These are phyloP conservation scores for Fulica atra DNA, from an alignment of 2,113 vertebrate genomes.

Conservation along the genomic window DNA sequence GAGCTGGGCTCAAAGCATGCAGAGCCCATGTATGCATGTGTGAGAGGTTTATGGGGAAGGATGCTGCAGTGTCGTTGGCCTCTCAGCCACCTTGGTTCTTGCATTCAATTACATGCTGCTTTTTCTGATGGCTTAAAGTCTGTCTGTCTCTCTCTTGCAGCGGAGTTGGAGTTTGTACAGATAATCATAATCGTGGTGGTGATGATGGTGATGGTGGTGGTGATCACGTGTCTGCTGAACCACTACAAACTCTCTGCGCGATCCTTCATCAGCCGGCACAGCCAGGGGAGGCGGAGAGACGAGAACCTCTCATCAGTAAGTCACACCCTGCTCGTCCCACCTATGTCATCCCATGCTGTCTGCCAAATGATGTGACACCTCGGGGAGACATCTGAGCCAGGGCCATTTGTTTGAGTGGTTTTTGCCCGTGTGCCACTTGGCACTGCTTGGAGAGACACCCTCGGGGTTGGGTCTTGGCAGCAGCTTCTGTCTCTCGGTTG, in stretches of 20 bases:
- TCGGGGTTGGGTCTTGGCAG: neutral
- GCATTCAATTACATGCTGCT: neutral
- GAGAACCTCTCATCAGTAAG: slow-evolving; percentile 90
- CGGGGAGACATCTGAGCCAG: slow-evolving; percentile 7
- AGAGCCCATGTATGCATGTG: neutral
- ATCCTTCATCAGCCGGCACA: slow-evolving; percentile 89
- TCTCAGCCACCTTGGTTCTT: neutral
- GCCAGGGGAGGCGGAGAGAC: slow-evolving; percentile 82
- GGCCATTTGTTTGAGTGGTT: neutral
- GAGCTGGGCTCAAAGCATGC: neutral
- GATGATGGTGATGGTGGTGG: slow-evolving; percentile 98
- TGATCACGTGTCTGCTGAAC: slow-evolving; percentile 95
- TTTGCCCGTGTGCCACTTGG: neutral
- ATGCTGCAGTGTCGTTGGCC: neutral
- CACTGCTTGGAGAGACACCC: neutral
- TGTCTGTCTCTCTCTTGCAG: slow-evolving; percentile 73
- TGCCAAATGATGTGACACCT: slow-evolving; percentile 26
- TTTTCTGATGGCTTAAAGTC: neutral
- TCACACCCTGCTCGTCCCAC: neutral
- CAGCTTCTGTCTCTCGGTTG: neutral
- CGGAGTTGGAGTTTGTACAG: slow-evolving; percentile 97
- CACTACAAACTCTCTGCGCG: slow-evolving; percentile 93
- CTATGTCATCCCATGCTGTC: neutral
- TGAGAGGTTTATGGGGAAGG: neutral
- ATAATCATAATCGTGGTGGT: slow-evolving; percentile 96